Percentiles rank a stretch among this genome's conserved stretches.
phyloP scores from a whole-genome alignment of 2,113 vertebrate species.

The Anseranas semipalmata region DNA sequence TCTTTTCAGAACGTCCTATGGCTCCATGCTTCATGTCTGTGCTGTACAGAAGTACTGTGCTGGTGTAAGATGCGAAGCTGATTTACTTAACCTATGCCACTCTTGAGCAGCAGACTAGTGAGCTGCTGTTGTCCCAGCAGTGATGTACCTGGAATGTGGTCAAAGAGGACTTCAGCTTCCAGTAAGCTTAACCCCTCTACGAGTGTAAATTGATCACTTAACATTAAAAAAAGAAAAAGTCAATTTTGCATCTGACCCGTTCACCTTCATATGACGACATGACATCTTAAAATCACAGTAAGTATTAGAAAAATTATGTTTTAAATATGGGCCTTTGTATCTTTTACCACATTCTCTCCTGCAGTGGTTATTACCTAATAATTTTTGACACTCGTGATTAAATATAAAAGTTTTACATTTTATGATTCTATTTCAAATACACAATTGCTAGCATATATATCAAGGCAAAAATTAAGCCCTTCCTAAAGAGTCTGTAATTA shows the following conservation, averaged over 20 bases:
- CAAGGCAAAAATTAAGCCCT: conserved; percentile 74
- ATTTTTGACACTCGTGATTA: conserved; percentile 83
- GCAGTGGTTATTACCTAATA: conserved; percentile 81
- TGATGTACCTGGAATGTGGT: conserved; percentile 11
- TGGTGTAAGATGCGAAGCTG: neutral
- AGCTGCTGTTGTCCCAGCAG: conserved; percentile 24
- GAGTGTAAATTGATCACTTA: conserved; percentile 74
- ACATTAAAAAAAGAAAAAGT: conserved; percentile 62
- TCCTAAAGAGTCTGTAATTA: conserved; percentile 75
- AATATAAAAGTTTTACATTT: conserved; percentile 81
- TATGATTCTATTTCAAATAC: conserved; percentile 83
- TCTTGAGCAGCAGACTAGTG: neutral
- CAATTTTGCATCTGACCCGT: conserved; percentile 76
- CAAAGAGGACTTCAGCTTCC: conserved; percentile 61
- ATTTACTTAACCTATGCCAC: neutral
- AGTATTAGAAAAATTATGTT: conserved; percentile 81
- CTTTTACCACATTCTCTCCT: conserved; percentile 75
- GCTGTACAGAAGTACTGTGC: accelerated
- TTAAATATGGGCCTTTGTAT: conserved; percentile 81
- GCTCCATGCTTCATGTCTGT: neutral
- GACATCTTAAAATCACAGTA: conserved; percentile 83
- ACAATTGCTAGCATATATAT: conserved; percentile 80
- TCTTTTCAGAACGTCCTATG: neutral
- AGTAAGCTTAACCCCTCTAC: conserved; percentile 72
- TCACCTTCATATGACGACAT: conserved; percentile 77